Percentiles rank a stretch among this genome's conserved stretches.
phyloP scores from a whole-genome alignment of 2,888 invertebrate genomes.

The Hirtodrosophila duncani region DNA sequence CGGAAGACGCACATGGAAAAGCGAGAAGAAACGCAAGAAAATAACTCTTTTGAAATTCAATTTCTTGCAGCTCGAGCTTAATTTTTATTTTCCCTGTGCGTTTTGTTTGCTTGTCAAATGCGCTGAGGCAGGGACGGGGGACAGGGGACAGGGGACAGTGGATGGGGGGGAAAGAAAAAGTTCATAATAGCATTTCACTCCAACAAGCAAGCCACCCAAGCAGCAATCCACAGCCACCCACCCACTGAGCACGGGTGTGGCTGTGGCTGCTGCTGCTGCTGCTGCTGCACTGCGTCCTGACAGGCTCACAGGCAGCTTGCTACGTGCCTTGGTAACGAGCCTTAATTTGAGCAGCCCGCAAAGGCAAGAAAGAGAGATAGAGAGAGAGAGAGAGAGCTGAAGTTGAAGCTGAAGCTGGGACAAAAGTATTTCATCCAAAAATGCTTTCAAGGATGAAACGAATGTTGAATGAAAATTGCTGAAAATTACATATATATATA shows the following conservation, averaged over 20 bases:
- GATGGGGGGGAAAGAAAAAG: constrained; percentile 17
- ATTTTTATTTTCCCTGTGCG: no score
- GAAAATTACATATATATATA: constrained; percentile 5
- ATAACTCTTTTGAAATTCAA: constrained; percentile 69
- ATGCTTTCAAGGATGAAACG: constrained; percentile 27
- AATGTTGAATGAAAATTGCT: constrained; percentile 25
- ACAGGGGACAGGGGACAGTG: neutral
- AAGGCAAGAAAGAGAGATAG: neutral
- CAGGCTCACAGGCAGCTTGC: no score
- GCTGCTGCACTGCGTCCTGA: constrained; percentile 1
- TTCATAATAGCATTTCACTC: constrained; percentile 41
- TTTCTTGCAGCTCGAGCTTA: constrained; percentile 51
- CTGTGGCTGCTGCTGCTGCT: no score
- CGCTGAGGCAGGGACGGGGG: constrained; percentile 3
- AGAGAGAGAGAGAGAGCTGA: neutral
- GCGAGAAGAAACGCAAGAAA: constrained; percentile 18
- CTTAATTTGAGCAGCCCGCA: no score
- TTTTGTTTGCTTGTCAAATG: constrained; percentile 46
- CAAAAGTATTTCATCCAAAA: constrained; percentile 24
- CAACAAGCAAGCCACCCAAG: neutral
- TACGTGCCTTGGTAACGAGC: no score
- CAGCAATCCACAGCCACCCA: neutral
- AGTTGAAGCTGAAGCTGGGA: no score
- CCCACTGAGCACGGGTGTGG: no score
- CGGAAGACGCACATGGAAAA: constrained; percentile 7